Conservation (phyloP, 2,797 vertebrate species). For the Varecia variegata region DNA sequence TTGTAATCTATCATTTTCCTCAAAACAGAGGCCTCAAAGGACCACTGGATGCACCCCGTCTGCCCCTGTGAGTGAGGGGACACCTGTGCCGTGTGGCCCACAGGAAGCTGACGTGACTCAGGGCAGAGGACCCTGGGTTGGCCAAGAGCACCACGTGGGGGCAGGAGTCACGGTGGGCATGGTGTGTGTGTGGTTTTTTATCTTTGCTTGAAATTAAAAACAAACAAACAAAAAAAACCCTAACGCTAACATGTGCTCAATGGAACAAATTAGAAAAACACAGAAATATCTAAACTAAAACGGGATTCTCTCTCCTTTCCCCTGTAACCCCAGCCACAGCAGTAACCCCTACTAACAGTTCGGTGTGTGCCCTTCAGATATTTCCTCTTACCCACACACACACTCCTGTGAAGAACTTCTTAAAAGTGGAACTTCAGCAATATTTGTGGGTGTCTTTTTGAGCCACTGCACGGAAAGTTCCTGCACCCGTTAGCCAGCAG, state of each 20-base stretch:
- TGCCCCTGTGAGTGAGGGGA: too few species aligned
- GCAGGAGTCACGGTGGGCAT: too few species aligned
- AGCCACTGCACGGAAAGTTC: neutral
- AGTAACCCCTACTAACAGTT: neutral
- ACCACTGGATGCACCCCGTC: too few species aligned
- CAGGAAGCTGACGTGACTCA: too few species aligned
- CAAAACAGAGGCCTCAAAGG: neutral
- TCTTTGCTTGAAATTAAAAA: neutral
- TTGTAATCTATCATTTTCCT: neutral
- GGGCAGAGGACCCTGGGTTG: neutral
- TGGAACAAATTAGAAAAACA: neutral
- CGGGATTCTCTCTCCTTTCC: neutral
- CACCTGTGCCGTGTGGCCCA: neutral
- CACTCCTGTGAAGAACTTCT: neutral
- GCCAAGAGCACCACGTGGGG: neutral
- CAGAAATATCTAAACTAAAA: neutral
- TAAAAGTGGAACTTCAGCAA: neutral
- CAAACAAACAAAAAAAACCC: neutral
- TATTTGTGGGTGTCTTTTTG: neutral
- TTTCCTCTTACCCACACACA: neutral
- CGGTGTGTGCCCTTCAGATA: neutral
- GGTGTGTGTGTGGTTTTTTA: neutral
- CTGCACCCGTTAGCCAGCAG: neutral
- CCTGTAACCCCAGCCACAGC: neutral
- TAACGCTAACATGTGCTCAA: neutral